These are phyloP conservation scores for Drosophila limbata DNA, from an alignment of 2,888 invertebrate genomes.

Conservation along the genomic window DNA sequence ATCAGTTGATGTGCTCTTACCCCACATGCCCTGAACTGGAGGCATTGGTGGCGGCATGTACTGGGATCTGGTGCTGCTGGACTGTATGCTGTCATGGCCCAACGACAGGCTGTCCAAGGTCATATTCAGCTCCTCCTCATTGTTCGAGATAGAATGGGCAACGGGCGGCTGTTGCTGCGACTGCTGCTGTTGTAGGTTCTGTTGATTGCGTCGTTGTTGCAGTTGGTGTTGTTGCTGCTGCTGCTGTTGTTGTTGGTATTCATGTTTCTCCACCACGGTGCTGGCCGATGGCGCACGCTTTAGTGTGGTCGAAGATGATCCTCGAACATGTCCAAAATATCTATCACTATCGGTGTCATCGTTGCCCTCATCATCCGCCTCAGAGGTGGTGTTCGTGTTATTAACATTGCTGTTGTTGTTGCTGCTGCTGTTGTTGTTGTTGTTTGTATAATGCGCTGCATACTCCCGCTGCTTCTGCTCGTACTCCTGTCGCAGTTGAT, in stretches of 20 bases:
- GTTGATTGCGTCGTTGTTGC: constrained; percentile 40
- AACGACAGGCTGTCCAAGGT: constrained; percentile 82
- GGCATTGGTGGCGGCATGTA: constrained; percentile 85
- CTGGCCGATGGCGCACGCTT: constrained; percentile 64
- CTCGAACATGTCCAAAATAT: constrained; percentile 62
- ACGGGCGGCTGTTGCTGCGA: constrained; percentile 12
- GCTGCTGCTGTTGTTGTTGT: constrained; percentile 30
- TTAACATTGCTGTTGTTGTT: constrained; percentile 44
- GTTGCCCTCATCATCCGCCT: constrained; percentile 82
- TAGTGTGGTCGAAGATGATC: constrained; percentile 63
- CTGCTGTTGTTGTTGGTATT: constrained; percentile 36
- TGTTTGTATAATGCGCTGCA: constrained; percentile 67
- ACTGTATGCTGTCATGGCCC: constrained; percentile 84
- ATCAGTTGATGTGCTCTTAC: constrained; percentile 61
- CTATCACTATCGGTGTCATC: constrained; percentile 76
- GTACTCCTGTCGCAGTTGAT: constrained; percentile 81
- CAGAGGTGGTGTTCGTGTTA: constrained; percentile 68
- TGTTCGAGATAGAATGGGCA: constrained; percentile 45
- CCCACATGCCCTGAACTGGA: constrained; percentile 79
- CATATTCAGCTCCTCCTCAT: constrained; percentile 76
- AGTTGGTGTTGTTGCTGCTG: constrained; percentile 30
- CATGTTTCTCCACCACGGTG: constrained; percentile 59
- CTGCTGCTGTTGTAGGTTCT: constrained; percentile 20
- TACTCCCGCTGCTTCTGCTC: constrained; percentile 84
- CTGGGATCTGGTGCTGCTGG: constrained; percentile 83